phyloP scores from a whole-genome alignment of 2,113 vertebrate species.

The Cichladusa arquata region DNA sequence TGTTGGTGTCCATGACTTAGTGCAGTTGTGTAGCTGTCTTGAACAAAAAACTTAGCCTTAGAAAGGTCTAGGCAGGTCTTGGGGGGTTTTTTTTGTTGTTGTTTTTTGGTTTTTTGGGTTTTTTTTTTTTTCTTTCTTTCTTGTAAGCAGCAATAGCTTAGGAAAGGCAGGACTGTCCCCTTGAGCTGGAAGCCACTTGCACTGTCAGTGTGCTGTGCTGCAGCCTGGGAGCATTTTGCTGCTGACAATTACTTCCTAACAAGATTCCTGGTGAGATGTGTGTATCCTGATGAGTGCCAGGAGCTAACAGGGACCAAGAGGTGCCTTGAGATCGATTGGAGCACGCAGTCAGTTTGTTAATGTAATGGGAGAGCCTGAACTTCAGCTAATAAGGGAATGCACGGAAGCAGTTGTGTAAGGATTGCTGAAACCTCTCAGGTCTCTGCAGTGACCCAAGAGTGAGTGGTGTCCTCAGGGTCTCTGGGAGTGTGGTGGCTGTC shows the following conservation, averaged over 20 bases:
- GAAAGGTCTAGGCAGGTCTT: neutral
- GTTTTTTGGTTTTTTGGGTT: accelerated
- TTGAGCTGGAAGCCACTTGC: neutral
- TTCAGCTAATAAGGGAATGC: neutral
- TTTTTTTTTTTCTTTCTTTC: neutral
- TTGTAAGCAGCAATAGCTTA: neutral
- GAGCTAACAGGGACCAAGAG: neutral
- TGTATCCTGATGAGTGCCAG: neutral
- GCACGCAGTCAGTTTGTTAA: neutral
- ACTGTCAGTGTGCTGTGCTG: neutral
- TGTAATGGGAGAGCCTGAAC: neutral
- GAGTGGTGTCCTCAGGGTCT: accelerated
- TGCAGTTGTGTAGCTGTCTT: neutral
- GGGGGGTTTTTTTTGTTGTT: accelerated
- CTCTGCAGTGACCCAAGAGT: accelerated
- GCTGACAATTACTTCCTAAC: neutral
- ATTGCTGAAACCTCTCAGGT: neutral
- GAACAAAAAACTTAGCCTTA: neutral
- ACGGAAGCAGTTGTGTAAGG: accelerated
- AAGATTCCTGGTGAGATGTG: neutral
- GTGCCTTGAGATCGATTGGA: neutral
- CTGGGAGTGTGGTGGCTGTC: neutral
- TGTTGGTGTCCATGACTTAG: neutral
- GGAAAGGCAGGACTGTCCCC: neutral
- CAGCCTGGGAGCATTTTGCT: neutral